Conservation (phyloP, 1,140 invertebrate species). For the Drosophila leontia region DNA sequence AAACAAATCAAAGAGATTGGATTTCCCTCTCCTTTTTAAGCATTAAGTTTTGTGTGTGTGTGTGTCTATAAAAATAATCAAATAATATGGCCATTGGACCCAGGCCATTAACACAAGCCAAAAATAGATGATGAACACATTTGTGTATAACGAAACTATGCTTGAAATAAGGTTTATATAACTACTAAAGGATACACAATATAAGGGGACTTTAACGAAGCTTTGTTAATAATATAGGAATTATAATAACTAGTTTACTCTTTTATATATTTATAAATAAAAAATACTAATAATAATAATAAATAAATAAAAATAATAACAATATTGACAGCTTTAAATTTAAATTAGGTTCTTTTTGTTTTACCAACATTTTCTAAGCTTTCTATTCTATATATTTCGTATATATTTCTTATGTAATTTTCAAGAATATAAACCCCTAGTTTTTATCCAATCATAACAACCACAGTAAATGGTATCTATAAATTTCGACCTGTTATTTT, state of each 20-base stretch:
- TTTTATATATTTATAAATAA: not conserved
- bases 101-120: constrained; percentile 7
- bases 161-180: not conserved
- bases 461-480: not conserved
- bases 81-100: constrained; percentile 33
- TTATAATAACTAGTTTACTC: not conserved
- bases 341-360: not conserved
- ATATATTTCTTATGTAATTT: not conserved
- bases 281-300: no score
- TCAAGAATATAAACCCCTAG: not conserved
- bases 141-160: constrained; percentile 18
- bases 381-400: not conserved
- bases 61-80: constrained; percentile 36
- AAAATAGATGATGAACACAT: constrained; percentile 39
- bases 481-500: constrained; percentile 17
- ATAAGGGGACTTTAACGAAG: not conserved
- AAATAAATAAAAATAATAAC: no score
- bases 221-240: not conserved
- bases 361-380: not conserved
- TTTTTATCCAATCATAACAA: not conserved
- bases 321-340: not conserved
- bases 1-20: constrained; percentile 76
- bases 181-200: not conserved
- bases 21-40: not conserved
- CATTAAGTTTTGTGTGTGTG: not conserved